Evolutionary conservation across 2,113 vertebrate genomes (phyloP).

Genomic region (Paratilapia polleni): DNA sequence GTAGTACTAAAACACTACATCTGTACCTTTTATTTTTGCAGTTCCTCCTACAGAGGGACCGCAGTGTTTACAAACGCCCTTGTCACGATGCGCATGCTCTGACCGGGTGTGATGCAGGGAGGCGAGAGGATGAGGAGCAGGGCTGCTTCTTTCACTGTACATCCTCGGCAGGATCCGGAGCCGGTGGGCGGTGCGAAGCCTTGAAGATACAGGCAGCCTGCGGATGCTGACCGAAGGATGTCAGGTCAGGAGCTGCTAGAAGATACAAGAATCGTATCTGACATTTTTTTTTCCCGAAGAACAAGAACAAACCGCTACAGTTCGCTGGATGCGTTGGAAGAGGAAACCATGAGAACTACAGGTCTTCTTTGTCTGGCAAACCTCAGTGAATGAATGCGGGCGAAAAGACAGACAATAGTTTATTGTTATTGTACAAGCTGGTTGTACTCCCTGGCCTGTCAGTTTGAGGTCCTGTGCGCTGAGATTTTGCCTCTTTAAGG

Average conservation of each 20-base stretch:
- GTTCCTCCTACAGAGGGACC: constrained; percentile 36
- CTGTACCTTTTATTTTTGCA: not conserved
- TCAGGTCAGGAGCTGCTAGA: not conserved
- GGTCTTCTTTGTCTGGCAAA: constrained; percentile 44
- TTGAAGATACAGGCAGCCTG: not conserved
- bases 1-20: too few species aligned
- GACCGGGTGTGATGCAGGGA: not conserved
- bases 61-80: not conserved
- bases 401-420: not conserved
- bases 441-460: not conserved
- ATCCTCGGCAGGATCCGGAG: not conserved
- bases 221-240: constrained; percentile 36
- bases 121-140: not conserved
- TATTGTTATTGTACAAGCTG: not conserved
- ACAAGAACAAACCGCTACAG: not conserved
- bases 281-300: too few species aligned
- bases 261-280: not conserved
- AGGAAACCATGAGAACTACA: not conserved
- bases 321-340: not conserved
- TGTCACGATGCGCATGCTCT: constrained; percentile 3
- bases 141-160: not conserved
- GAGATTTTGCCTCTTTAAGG: not conserved
- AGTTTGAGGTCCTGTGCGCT: not conserved
- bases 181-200: constrained; percentile 44
- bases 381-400: not conserved